phyloP scores from a whole-genome alignment of 2,888 invertebrate genomes.

The Spatulosminthurus flaviceps region DNA sequence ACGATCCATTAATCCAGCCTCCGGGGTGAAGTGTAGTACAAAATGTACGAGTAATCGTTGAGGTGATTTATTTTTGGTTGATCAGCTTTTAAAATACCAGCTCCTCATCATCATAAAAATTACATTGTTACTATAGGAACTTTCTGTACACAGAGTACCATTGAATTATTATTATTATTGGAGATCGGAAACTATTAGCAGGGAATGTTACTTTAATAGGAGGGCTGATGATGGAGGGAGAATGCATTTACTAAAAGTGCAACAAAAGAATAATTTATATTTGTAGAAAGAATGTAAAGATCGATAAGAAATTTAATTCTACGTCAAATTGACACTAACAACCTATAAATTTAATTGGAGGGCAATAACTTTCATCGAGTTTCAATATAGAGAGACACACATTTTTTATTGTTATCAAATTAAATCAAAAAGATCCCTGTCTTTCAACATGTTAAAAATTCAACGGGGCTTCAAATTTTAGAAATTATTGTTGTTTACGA shows the following conservation, averaged over 20 bases:
- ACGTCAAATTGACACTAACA: constrained; percentile 17
- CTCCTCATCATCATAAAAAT: too few relatives aligned
- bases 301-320: constrained; percentile 20
- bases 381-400: not conserved
- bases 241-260: not conserved
- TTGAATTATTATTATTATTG: too few relatives aligned
- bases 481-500: too few relatives aligned
- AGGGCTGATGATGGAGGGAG: too few relatives aligned
- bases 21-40: not conserved
- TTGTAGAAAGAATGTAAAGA: not conserved
- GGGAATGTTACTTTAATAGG: too few relatives aligned
- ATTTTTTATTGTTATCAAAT: not conserved
- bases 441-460: not conserved
- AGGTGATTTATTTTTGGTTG: not conserved
- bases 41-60: not conserved
- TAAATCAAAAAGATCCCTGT: too few relatives aligned
- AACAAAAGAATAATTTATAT: constrained; percentile 23
- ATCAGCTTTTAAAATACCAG: not conserved
- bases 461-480: not conserved
- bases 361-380: constrained; percentile 26
- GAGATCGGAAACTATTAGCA: too few relatives aligned
- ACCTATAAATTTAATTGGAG: not conserved
- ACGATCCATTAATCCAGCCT: not conserved
- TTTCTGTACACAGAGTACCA: too few relatives aligned
- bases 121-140: too few relatives aligned